Base-by-base conservation (phyloP, 2,113 vertebrate genomes). In the Myodes glareolus region DNA sequence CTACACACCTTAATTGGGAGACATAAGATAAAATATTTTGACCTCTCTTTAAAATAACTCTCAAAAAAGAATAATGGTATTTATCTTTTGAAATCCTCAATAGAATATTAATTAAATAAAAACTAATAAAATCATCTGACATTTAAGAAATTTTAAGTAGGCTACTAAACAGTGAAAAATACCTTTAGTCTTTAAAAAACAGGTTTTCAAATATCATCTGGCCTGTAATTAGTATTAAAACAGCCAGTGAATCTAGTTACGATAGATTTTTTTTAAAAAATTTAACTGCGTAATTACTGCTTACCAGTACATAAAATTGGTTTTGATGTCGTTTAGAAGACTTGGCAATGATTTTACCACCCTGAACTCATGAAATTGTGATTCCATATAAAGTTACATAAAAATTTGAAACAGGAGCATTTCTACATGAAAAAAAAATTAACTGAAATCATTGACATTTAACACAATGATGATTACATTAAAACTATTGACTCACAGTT, bases 121-220 rank as follows among this genome's bases (percentile, higher is more conserved):
- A 92, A 67, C 82, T 95, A 72, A 91, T 92, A 97, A 95, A 98
- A 96, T 92, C 84, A 94, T 86, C n/a, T 96, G 94, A 94, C 82
- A 95, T 97, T 97, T 96, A 96, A 87, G 58, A 93, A 93, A 70
- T 95, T 97, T 95, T 78, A 95, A 95, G 93, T 84, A 47, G 68
- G 78, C 84, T 97, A 68, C 72, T 96, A 89, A 88, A 63, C 87
- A 85, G n/a, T 86, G 21, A 47, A 78, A 91, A 42, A 73, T 55
- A 73, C 68, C 55, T 89, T 6, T 39, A 73, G 67, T 73, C 19
- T 91, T 95, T 58, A 90, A 39, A 87, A 96, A 97, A 96, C 82
- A 90, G 50, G 33, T 93, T 50, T 75, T 92, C 76, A 98, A 97
- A 97, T 97, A 97, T 93, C 94, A 97, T 94, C 88, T 96, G n/a